Base-by-base conservation (phyloP, 2,113 vertebrate genomes). In the Scomber scombrus region DNA sequence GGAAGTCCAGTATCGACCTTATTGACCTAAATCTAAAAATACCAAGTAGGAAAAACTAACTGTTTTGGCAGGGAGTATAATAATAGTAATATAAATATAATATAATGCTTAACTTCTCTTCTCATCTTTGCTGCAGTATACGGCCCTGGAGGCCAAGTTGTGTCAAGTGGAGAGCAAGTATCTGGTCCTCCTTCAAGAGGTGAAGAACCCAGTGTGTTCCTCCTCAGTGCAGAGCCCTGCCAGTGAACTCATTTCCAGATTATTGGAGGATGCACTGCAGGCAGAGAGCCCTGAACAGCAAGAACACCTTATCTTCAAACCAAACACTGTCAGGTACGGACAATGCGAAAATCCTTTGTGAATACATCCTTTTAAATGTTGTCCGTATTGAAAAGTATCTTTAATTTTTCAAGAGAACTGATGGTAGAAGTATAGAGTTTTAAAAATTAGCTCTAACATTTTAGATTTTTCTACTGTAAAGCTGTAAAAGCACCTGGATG, bases 91-190 rank as follows among this genome's bases (percentile, higher is more conserved):
- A 26, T 26, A 26, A 26, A 26, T 26, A 26, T 26, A 18, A 40
- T 2, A 45, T 18, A 11, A 13, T 49, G 15, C 26, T 31, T 29
- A 18, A 21, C 14, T 19, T 61, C 11, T 46, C 3, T 34, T 84
- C 13, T 11, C 34, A 2, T 63, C 16, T 75, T 34, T 55, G 45
- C 64, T 79, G 50, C 85, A 99, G 98, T 97, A 94, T 52, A 96
- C 95, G 0, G 96, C 95, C 71, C 93, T 99, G 86, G 98, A 99
- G 88, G 98, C 98, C 84, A 98, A 97, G 84, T 88, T 99, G 66
- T 99, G 98, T 88, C 98, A 99, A 91, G 95, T 98, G 85, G 98
- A 99, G 93, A 98, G 98, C 67, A 99, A 98, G 75, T 98, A 99
- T 84, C 89, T 99, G 93, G 97, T 97, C 74, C 90, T 99, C 68